A percentile compares a stretch with the other conserved stretches of the same genome.
phyloP scores from a whole-genome alignment of 2,797 vertebrate species.

The Sardinella longiceps region DNA sequence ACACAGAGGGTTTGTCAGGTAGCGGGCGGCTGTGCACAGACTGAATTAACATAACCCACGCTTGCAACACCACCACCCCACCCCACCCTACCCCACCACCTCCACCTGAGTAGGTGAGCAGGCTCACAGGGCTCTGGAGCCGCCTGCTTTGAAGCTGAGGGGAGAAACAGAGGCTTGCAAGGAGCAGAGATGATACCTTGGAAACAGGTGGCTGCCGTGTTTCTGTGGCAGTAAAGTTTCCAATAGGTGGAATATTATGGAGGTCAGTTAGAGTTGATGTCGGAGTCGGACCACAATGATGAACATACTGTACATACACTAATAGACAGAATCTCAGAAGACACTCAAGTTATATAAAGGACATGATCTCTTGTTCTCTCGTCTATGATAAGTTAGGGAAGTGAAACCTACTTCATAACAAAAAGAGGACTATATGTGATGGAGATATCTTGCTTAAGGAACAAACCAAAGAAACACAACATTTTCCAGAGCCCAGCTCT shows the following conservation, averaged over 20 bases:
- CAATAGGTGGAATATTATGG: background rate
- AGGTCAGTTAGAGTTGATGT: background rate
- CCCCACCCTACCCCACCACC: background rate
- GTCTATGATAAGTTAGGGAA: background rate
- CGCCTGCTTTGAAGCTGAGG: background rate
- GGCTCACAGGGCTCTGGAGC: background rate
- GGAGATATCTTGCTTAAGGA: background rate
- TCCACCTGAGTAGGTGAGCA: background rate
- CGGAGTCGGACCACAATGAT: background rate
- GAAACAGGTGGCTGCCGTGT: background rate
- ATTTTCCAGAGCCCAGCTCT: background rate
- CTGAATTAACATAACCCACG: background rate
- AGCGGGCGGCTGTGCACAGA: background rate
- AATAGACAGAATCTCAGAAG: background rate
- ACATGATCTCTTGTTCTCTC: too few species aligned
- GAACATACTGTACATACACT: background rate
- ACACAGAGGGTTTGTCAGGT: slow-evolving; percentile 24
- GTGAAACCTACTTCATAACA: background rate
- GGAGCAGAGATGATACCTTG: background rate
- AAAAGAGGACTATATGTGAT: background rate
- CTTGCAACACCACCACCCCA: background rate
- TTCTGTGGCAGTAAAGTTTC: background rate
- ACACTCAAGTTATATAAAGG: too few species aligned
- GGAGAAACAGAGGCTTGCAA: background rate
- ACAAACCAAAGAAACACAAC: background rate